These are phyloP conservation scores for Acanthiza pusilla DNA, from an alignment of 2,797 vertebrate genomes.

Conservation along the genomic window DNA sequence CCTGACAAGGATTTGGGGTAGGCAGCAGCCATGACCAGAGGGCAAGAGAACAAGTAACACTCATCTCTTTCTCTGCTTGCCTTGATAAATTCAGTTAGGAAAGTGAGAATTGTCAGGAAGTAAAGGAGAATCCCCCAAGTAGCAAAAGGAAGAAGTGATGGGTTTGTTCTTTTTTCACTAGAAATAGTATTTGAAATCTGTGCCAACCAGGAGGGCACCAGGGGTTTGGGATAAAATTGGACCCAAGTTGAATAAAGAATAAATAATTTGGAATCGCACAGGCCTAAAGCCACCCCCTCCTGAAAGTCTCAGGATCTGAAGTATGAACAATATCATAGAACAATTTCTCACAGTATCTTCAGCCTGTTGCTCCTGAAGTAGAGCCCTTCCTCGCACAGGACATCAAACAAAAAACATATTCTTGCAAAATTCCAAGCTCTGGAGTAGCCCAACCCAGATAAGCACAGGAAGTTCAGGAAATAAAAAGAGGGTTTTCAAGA, in stretches of 20 bases:
- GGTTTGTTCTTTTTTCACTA: neutral
- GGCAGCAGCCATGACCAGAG: neutral
- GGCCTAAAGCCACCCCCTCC: neutral
- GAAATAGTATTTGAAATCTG: neutral
- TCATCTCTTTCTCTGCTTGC: neutral
- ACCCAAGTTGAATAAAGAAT: neutral
- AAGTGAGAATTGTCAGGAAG: neutral
- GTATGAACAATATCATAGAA: neutral
- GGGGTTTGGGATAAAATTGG: neutral
- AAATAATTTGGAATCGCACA: neutral
- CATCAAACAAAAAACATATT: neutral
- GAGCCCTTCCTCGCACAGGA: neutral
- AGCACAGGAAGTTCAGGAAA: neutral
- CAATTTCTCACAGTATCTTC: neutral
- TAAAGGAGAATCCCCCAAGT: neutral
- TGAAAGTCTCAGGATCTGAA: neutral
- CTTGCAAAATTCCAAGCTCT: neutral
- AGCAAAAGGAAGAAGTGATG: neutral
- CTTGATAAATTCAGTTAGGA: neutral
- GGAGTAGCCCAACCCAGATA: fast-evolving
- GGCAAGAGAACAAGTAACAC: neutral
- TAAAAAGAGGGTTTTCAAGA: fast-evolving
- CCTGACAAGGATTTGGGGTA: neutral
- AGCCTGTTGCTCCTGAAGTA: neutral
- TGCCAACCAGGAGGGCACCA: neutral